Evolutionary conservation across 2,113 vertebrate genomes (phyloP).

Genomic region (Tricholaema leucomelas): DNA sequence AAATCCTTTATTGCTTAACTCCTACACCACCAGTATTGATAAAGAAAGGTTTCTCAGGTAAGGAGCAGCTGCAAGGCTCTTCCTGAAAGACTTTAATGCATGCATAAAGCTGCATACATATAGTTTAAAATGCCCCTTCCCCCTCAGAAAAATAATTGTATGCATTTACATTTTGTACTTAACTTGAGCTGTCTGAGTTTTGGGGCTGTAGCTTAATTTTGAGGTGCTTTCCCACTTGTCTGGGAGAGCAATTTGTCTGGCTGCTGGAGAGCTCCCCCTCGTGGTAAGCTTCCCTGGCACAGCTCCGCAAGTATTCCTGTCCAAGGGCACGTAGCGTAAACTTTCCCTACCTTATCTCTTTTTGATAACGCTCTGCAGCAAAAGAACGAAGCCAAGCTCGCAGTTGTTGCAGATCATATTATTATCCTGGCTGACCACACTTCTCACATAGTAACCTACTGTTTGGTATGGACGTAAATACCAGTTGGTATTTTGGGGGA

Average conservation of each 20-base stretch:
- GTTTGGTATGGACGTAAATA: not conserved
- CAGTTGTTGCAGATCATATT: not conserved
- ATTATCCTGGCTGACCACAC: not conserved
- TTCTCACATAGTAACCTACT: not conserved
- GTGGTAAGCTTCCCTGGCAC: not conserved
- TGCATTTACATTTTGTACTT: not conserved
- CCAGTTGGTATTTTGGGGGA: not conserved
- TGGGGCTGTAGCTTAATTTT: not conserved
- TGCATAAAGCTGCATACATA: not conserved
- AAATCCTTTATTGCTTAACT: not conserved
- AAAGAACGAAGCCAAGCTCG: not conserved
- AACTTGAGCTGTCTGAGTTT: not conserved
- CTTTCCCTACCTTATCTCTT: not conserved
- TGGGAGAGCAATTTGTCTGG: not conserved
- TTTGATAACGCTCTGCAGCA: not conserved
- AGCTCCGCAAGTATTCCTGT: not conserved
- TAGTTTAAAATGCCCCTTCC: not conserved
- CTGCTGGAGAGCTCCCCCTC: conserved; percentile 41
- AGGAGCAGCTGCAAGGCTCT: not conserved
- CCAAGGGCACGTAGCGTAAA: not conserved
- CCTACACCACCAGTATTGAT: not conserved
- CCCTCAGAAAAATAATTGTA: not conserved
- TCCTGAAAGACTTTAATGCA: not conserved
- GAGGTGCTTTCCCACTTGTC: not conserved
- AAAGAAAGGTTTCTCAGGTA: not conserved